A percentile compares a stretch with the other conserved stretches of the same genome.
phyloP scores from a whole-genome alignment of 2,797 vertebrate genomes.

The Dryobates pubescens region DNA sequence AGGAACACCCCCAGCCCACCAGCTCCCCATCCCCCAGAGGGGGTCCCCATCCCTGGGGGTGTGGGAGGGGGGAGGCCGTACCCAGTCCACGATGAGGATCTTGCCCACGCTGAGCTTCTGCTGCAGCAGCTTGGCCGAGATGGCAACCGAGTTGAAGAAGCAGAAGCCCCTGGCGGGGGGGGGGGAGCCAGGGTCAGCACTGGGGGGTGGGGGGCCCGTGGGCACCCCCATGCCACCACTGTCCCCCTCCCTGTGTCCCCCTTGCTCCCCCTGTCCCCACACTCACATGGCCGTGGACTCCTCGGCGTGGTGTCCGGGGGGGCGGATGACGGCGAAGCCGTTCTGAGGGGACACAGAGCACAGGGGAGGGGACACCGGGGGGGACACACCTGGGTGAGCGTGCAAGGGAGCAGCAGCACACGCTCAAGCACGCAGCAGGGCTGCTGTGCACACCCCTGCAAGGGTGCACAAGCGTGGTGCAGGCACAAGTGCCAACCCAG shows the following conservation, averaged over 20 bases:
- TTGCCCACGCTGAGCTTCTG: slow-evolving; percentile 93
- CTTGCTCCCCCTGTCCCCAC: background rate
- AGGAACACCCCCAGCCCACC: fast-evolving
- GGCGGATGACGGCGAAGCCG: slow-evolving; percentile 82
- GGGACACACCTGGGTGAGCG: fast-evolving
- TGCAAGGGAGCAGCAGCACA: background rate
- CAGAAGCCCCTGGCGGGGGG: slow-evolving; percentile 84
- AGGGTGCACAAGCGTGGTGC: background rate
- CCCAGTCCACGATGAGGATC: slow-evolving; percentile 96
- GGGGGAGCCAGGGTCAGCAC: background rate
- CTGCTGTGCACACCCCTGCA: too few species aligned
- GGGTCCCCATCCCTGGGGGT: fast-evolving
- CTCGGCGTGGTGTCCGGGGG: slow-evolving; percentile 92
- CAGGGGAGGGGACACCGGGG: background rate
- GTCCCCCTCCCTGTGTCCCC: background rate
- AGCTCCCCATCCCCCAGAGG: fast-evolving
- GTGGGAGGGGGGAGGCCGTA: slow-evolving; percentile 62
- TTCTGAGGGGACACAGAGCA: slow-evolving; percentile 67
- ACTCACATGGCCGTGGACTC: slow-evolving; percentile 96
- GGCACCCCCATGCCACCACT: background rate
- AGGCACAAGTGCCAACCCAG: too few species aligned
- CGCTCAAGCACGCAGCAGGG: background rate
- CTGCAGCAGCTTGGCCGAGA: slow-evolving; percentile 92
- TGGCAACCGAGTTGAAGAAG: slow-evolving; percentile 96
- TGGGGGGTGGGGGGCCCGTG: background rate